Evolutionary conservation across 2,113 vertebrate species (phyloP).

Genomic region (Trichomycterus rosablanca): DNA sequence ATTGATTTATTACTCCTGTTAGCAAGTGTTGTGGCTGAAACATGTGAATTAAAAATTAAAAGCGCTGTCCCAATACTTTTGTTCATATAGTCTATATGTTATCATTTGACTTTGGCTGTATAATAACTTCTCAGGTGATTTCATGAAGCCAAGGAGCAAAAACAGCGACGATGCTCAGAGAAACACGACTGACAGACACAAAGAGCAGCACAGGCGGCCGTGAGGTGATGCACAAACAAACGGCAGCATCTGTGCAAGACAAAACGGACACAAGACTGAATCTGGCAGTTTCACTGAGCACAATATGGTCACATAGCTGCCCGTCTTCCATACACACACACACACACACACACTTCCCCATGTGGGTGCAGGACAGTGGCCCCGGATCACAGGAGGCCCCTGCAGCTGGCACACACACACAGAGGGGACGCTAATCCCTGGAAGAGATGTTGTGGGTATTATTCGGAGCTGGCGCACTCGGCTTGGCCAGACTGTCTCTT

Average conservation of each 20-base stretch:
- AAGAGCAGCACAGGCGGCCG: too few species aligned
- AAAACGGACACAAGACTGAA: constrained; percentile 47
- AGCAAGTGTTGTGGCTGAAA: too few species aligned
- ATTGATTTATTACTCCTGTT: too few species aligned
- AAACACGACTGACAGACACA: too few species aligned
- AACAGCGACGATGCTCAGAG: too few species aligned
- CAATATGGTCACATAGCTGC: constrained; percentile 34
- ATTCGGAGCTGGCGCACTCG: constrained; percentile 45
- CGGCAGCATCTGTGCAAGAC: constrained; percentile 41
- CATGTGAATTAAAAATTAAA: too few species aligned
- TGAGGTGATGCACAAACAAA: constrained; percentile 18
- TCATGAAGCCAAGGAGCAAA: too few species aligned
- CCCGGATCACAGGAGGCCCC: constrained; percentile 35
- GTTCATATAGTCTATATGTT: too few species aligned
- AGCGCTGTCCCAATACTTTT: too few species aligned
- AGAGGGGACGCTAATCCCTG: constrained; percentile 45
- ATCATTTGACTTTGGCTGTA: too few species aligned
- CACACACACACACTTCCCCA: constrained; percentile 7
- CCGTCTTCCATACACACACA: constrained; percentile 14
- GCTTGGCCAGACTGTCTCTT: constrained; percentile 51
- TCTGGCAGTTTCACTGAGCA: constrained; percentile 48
- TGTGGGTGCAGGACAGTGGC: constrained; percentile 48
- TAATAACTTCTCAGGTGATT: too few species aligned
- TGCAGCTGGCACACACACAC: constrained; percentile 48
- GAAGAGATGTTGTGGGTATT: constrained; percentile 48